phyloP scores from a whole-genome alignment of 2,113 vertebrate species.

The Centropristis striata region DNA sequence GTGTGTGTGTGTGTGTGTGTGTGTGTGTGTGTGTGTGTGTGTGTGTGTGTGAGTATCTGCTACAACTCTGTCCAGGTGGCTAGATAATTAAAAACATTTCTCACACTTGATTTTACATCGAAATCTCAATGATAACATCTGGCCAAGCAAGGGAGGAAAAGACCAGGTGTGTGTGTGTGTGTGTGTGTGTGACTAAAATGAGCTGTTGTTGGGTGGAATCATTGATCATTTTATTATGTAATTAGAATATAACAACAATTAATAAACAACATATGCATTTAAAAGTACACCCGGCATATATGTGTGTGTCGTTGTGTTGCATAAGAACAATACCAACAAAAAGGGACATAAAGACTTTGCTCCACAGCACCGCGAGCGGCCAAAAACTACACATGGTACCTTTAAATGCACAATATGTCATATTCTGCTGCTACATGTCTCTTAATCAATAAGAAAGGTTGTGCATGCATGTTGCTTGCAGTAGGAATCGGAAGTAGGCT shows the following conservation, averaged over 20 bases:
- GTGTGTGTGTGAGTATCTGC: background rate
- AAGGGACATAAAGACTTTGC: too few species aligned
- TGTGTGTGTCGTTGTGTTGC: too few species aligned
- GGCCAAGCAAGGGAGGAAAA: conserved; percentile 23
- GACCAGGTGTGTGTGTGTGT: conserved; percentile 30
- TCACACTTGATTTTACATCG: conserved; percentile 73
- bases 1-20: conserved; percentile 19
- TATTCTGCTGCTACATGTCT: too few species aligned
- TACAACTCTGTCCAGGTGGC: conserved; percentile 70
- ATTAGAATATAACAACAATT: conserved; percentile 23
- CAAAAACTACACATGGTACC: too few species aligned
- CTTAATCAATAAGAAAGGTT: too few species aligned
- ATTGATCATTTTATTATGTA: conserved; percentile 7
- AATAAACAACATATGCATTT: background rate
- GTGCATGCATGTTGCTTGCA: too few species aligned
- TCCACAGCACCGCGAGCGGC: too few species aligned
- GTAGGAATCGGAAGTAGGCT: too few species aligned
- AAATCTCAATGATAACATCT: conserved; percentile 70
- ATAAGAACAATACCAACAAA: too few species aligned
- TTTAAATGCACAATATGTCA: too few species aligned
- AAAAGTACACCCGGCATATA: background rate
- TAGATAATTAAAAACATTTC: conserved; percentile 78
- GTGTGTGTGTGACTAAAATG: conserved; percentile 11
- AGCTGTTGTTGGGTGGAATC: background rate
- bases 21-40: background rate